phyloP scores from a whole-genome alignment of 2,797 vertebrate species.

The Trachops cirrhosus region DNA sequence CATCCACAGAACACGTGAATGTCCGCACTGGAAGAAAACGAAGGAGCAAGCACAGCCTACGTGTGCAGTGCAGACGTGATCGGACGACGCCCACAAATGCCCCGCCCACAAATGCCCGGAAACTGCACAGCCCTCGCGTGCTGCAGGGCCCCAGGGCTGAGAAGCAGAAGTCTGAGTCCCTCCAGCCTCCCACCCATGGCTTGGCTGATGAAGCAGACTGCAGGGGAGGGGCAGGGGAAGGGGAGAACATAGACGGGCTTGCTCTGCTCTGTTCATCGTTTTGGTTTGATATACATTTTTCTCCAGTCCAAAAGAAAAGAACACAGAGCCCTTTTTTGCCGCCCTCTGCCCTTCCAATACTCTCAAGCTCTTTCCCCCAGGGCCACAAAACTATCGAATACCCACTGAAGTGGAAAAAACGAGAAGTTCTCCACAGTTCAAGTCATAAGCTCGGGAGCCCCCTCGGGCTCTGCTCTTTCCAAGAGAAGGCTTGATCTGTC shows the following conservation, averaged over 20 bases:
- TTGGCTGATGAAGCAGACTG: not conserved
- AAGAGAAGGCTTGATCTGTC: slow-evolving; percentile 34
- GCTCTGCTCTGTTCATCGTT: not conserved
- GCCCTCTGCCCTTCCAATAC: not conserved
- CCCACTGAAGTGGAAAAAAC: slow-evolving; percentile 32
- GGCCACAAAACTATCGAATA: slow-evolving; percentile 8
- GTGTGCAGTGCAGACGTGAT: not conserved
- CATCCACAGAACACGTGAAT: not conserved
- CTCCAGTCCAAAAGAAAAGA: slow-evolving; percentile 15
- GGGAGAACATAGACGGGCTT: not conserved
- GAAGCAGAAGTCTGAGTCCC: no score
- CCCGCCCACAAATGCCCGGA: rapidly evolving
- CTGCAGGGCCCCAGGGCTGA: not conserved
- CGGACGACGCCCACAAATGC: rapidly evolving
- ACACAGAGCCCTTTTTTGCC: not conserved
- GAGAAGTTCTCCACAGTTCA: slow-evolving; percentile 17
- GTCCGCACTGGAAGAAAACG: not conserved
- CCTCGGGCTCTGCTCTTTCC: slow-evolving; percentile 4
- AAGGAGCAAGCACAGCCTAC: not conserved
- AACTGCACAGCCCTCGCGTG: not conserved
- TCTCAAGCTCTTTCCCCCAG: slow-evolving; percentile 4
- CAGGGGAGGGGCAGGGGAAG: no score
- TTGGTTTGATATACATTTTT: not conserved
- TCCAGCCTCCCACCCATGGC: not conserved
- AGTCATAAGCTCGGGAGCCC: not conserved